Base-by-base conservation (phyloP, 2,113 vertebrate genomes). In the Paratilapia polleni region DNA sequence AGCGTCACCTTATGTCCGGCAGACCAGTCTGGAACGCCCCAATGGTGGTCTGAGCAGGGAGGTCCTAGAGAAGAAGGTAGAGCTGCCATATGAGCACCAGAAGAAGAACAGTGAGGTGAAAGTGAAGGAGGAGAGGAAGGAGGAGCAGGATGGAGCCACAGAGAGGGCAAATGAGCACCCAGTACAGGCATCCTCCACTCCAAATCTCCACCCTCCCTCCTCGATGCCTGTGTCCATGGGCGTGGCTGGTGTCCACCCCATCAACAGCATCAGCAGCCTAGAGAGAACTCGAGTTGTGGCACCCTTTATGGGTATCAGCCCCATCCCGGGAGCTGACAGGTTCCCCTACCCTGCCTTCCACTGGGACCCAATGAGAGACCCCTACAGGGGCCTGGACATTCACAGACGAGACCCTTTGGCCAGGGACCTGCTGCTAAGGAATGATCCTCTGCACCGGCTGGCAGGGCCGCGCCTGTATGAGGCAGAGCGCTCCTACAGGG, bases 321-420 rank as follows among this genome's bases (percentile, higher is more conserved):
- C 98, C 5, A 97, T 99, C 87, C 97, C 97, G 1, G 98, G 98
- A 11, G 96, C 97, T n/a, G 98, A 99, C 92, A 96, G 98, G 68
- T 98, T 99, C 81, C 97, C 98, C 1, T 99, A 99, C 88, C 98
- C 98, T 5, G 96, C 98, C 78, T 98, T 99, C 94, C 98, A 98
- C 92, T 99, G 98, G 98, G 98, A 99, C 95, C 98, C 97, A 9
- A 97, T 99, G 95, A 95, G 98, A 93, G 98, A 99, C 85, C 98
- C 97, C 1, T 99, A 98, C 95, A 94, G 98, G 87, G 97, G 97
- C 54, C 95, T 99, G 47, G 98, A 99, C 90, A 96, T 99, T 78
- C 98, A 98, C 88, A 93, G 96, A 17, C 90, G 96, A 88, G 96
- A 96, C 87, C 96, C 95, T 20, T 90, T 96, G 88, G 89, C 95